These are phyloP conservation scores for Gymnocephalus cernua DNA, from an alignment of 2,113 vertebrate species.

Conservation along the genomic window DNA sequence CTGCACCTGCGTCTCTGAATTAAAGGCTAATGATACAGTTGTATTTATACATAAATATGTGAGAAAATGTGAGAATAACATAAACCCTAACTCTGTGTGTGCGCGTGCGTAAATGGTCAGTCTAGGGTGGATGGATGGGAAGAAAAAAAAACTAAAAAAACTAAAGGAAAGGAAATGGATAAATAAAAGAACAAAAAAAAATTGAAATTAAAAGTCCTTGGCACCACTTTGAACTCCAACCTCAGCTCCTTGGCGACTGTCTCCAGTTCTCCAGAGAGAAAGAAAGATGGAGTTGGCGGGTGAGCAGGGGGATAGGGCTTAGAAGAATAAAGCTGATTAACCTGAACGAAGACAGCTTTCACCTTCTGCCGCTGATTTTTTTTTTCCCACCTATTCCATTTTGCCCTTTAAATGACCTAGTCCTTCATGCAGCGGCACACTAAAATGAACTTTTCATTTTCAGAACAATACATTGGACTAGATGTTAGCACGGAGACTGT, in stretches of 20 bases:
- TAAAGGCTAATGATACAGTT: not conserved
- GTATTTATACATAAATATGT: too few relatives aligned
- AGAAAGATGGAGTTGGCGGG: slow-evolving; percentile 28
- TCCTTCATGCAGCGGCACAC: slow-evolving; percentile 52
- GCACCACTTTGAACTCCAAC: slow-evolving; percentile 41
- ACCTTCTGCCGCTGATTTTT: slow-evolving; percentile 33
- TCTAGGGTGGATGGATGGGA: too few relatives aligned
- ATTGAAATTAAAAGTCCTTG: slow-evolving; percentile 2
- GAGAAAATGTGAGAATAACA: too few relatives aligned
- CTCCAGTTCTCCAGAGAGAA: slow-evolving; percentile 18
- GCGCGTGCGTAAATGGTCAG: not conserved
- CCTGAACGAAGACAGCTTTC: slow-evolving; percentile 51
- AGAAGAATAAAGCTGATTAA: slow-evolving; percentile 56
- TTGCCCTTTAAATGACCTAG: slow-evolving; percentile 59
- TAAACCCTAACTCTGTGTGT: not conserved
- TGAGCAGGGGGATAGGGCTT: slow-evolving; percentile 20
- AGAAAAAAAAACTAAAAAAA: too few relatives aligned
- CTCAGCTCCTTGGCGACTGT: slow-evolving; percentile 18
- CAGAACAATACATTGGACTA: slow-evolving; percentile 56
- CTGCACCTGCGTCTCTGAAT: not conserved
- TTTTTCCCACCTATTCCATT: slow-evolving; percentile 18
- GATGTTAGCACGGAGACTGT: slow-evolving; percentile 45
- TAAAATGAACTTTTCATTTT: slow-evolving; percentile 66
- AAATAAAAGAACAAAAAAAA: too few relatives aligned
- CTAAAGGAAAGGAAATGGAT: too few relatives aligned